Base-by-base conservation (phyloP, 2,797 vertebrate species). In the Anolis apletophallus region DNA sequence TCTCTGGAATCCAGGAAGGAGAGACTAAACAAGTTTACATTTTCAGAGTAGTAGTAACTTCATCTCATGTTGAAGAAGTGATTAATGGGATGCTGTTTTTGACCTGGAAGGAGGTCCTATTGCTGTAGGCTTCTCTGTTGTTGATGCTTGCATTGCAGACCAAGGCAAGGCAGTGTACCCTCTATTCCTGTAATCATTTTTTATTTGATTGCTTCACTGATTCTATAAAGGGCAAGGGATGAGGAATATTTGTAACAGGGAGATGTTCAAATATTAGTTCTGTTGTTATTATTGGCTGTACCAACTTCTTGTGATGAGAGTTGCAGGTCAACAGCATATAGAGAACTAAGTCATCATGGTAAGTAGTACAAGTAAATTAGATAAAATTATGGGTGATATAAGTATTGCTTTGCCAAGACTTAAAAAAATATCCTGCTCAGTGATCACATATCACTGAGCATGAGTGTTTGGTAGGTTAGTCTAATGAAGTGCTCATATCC, bases 381-480 rank as follows among this genome's bases (percentile, higher is more conserved):
- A 16, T 50, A 36, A 1, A 80, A 19, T 46, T 83, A 1, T 50
- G 81, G n/a, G 21, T 26, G 23, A 34, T 67, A n/a, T 59, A 86
- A 75, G 52, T 81, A 2, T 21, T 50, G 0, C 5, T 64, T 50
- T 73, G 52, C 32, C 73, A 40, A n/a, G 76, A 0, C 46, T 54
- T 59, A 2, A 21, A 40, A 11, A 40, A 36, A 21, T 11, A 40
- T n/a, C 14, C 17, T 23, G 21, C 26, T 14, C 23, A 52, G 23
- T 64, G 55, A 57, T 57, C 59, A 80, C 54, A 61, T 26, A 13
- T 81, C 57, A 84, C 85, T 72, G n/a, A n/a, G n/a, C n/a, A 32
- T 1, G 76, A 81, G 68, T 78, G 84, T 16, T 79, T 93, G 32
- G 1, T 72, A 57, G 84, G 79, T 89, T 83, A 69, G 69, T 71